Evolutionary conservation across 2,797 vertebrate genomes (phyloP), one percentile per base, ranked within the genome.

Genomic region (Pristis pectinata): DNA sequence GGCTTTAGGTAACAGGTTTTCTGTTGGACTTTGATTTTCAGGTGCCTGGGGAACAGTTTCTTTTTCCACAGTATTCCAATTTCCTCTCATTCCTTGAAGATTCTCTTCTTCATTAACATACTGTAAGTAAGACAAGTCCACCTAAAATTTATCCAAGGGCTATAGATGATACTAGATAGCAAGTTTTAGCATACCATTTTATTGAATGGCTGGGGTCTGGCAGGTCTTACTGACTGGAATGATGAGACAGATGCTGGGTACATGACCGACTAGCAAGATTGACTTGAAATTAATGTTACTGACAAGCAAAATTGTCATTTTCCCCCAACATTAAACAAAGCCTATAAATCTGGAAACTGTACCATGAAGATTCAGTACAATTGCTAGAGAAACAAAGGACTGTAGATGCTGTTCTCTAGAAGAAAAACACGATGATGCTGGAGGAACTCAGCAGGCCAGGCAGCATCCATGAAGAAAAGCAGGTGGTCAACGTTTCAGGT

Each of bases 261-360:
- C 92, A 96, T 98, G 95, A 98, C 98, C 34, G 98, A 98, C 0
- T 98, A 98, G 83, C 98, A 98, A 95, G 98, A 98, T 95, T 97
- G 98, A 87, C 98, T 98, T 13, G 98, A 98, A 96, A 98, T 98
- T 95, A 98, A 98, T 0, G 98, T 98, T 93, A 96, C 97, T 98
- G 30, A 98, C 98, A 0, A 98, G 98, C 22, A 98, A 98, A 96
- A 98, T 98, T 0, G 98, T 98, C 94, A 98, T 98, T 96, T 98
- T 98, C 94, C 98, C 98, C 83, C 98, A n/a, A 98, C 96, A 98
- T 98, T 98, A 95, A 98, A 97, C 98, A 70, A 98, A 98, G 96
- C 37, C n/a, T 30, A 27, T 9, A 22, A 30, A 13, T 44, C 10
- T 41, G 11, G 53, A 94, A 74, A 79, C 27, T 44, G 10, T 34